Evolutionary conservation across 2,113 vertebrate genomes (phyloP).

Genomic region (Columba janthina): DNA sequence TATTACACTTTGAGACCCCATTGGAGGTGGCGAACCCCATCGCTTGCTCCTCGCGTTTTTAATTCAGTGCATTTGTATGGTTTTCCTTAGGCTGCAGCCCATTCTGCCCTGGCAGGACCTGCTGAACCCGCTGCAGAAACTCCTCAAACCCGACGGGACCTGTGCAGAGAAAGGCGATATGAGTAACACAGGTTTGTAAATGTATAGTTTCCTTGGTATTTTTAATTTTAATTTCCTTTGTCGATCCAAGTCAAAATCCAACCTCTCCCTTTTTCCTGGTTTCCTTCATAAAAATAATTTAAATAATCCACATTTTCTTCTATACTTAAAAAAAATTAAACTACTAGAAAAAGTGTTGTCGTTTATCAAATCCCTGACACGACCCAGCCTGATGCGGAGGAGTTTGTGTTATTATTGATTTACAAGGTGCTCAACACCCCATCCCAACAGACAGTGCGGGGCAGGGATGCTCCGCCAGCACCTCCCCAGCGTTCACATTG

Average conservation of each 20-base stretch:
- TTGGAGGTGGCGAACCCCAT: neutral
- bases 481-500: neutral
- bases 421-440: too few relatives aligned
- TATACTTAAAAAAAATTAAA: rapidly evolving
- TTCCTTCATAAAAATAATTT: neutral
- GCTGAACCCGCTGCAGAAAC: neutral
- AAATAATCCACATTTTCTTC: neutral
- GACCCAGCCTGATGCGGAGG: neutral
- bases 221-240: neutral
- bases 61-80: neutral
- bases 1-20: neutral
- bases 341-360: neutral
- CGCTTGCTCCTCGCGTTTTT: neutral
- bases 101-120: neutral
- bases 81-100: rapidly evolving
- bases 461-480: neutral
- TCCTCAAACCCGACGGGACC: rapidly evolving
- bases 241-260: rapidly evolving
- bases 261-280: neutral
- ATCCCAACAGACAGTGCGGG: rapidly evolving
- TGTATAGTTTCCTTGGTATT: neutral
- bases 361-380: neutral
- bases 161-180: rapidly evolving
- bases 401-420: neutral
- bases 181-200: rapidly evolving